Evolutionary conservation across 1,140 invertebrate species (phyloP).

Genomic region (Himalopsyche phryganea): DNA sequence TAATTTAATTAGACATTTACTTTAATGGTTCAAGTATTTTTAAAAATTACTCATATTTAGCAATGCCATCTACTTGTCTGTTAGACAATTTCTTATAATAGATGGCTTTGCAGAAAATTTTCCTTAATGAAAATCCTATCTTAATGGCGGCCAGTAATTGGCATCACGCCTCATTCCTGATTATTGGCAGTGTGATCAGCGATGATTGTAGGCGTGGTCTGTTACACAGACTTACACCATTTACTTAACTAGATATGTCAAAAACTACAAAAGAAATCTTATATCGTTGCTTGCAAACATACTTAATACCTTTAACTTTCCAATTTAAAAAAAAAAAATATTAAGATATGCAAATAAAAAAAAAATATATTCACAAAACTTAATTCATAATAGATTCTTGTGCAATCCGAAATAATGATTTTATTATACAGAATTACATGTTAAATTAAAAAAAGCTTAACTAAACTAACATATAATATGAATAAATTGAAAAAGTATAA

Average conservation of each 20-base stretch:
- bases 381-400: neutral
- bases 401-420: neutral
- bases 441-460: conserved; percentile 1
- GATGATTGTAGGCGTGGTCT: conserved; percentile 18
- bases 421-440: neutral
- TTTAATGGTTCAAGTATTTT: neutral
- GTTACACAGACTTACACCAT: conserved; percentile 9
- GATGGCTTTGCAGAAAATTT: conserved; percentile 4
- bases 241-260: neutral
- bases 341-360: neutral
- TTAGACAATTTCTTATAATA: conserved; percentile 3
- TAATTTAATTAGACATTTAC: conserved; percentile 1
- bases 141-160: conserved; percentile 11
- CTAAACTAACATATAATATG: neutral
- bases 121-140: neutral
- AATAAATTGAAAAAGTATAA: no score
- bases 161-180: conserved; percentile 15
- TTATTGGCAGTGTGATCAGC: conserved; percentile 31
- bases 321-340: neutral
- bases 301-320: neutral
- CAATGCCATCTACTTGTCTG: neutral
- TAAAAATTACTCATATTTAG: neutral
- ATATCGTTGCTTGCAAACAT: neutral
- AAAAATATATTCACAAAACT: conserved; percentile 2
- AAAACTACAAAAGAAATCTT: conserved; percentile 1